Evolutionary conservation across 2,797 vertebrate genomes (phyloP), one percentile per base, ranked within the genome.

Genomic region (Pseudotriccus pelzelni): DNA sequence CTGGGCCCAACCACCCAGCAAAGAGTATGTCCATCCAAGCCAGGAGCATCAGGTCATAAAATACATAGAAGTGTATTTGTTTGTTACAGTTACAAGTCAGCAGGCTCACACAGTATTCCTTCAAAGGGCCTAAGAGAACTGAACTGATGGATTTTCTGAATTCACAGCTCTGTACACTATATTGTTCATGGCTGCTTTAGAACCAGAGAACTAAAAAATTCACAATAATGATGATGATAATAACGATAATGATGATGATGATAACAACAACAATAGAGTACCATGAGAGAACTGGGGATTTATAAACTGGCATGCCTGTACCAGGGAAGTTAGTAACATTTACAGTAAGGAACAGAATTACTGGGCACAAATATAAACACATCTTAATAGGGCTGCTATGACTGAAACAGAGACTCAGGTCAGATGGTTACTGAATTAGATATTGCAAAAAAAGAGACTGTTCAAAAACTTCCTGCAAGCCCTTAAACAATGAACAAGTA

Each of bases 1-100:
- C 16, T 47, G 32, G 32, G 27, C n/a, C 10, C 2, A 1, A 27
- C 12, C 3, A 6, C 13, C 9, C 52, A 73, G 19, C 0, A 5
- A 81, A 69, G 18, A 41, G 2, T 14, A 52, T 6, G 7, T 20
- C 21, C 0, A 0, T 14, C 17, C 34, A 53, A 52, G 9, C 14
- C 37, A 52, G 3, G 2, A 36, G 22, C 4, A 17, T 49, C 16
- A 64, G 21, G 28, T 72, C 5, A 79, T 44, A 60, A 79, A 90
- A 60, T 30, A 66, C 19, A 59, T 6, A 72, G 28, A 63, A 70
- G 18, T 14, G 14, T 50, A 67, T 55, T 75, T 62, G 12, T 22
- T 53, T 73, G 18, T 47, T 91, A 52, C 4, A 52, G 39, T 59
- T 43, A 76, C 5, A 60, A 52, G 10, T 72, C 41, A 87, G 15